Base-by-base conservation (phyloP, 1,140 invertebrate genomes). In the Caenorhabditis brenneri region DNA sequence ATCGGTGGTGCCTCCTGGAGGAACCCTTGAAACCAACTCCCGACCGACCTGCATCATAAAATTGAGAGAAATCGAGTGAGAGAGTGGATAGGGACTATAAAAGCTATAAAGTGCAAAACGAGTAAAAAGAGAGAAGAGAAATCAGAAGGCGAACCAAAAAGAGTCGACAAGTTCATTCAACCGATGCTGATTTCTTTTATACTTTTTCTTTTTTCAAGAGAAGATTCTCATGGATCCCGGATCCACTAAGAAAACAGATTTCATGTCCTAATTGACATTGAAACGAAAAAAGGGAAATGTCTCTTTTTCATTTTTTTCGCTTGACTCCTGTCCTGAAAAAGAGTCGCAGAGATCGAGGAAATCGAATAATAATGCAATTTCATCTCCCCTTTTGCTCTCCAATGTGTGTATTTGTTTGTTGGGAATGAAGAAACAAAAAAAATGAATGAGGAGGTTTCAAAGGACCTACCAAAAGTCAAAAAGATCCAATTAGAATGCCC, bases 281-380 rank as follows among this genome's bases (percentile, higher is more conserved):
- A 74, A 7, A 65, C 4, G 58, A 24, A 65, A 58, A 58, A 9
- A 58, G 16, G 16, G 58, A 65, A 65, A 36, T 27, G 24, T 27
- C 53, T 9, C 2, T 55, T 29, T 27, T 55, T 55, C 53, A 55
- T 55, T 55, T 55, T 55, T 55, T 51, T n/a, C n/a, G n/a, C n/a
- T n/a, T n/a, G n/a, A n/a, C 7, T 51, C 2, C 4, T 27, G 0
- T 12, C 1, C 22, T n/a, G 19, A 19, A 33, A 36, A 5, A 42
- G 29, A 74, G 36, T 42, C 65, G 33, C 65, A 74, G 65, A 74
- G 65, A 74, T 74, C 65, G 19, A 22, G 65, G 36, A 74, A 74
- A 74, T 74, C 65, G 65, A 74, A 74, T 74, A 74, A 74, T 74
- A 74, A 74, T 74, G 65, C 33, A 74, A 74, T 74, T 74, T 42